These are phyloP conservation scores for Eulacestoma nigropectus DNA, from an alignment of 2,113 vertebrate species.

Conservation along the genomic window DNA sequence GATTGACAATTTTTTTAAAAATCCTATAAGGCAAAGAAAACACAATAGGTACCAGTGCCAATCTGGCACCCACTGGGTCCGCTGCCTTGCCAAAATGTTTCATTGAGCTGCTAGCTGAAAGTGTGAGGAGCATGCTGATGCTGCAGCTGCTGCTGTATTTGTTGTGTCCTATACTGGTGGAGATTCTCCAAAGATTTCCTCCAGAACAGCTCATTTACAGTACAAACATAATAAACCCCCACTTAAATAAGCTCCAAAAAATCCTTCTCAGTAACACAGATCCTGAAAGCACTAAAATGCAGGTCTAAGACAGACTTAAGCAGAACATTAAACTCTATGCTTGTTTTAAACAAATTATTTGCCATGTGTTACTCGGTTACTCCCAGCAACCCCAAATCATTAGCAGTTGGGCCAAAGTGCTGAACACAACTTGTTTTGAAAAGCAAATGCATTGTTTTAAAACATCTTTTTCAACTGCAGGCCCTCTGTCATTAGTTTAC, in stretches of 20 bases:
- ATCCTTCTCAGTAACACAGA: neutral
- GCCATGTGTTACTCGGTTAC: neutral
- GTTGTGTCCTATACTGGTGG: neutral
- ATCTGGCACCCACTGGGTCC: neutral
- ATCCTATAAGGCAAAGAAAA: neutral
- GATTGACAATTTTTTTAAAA: neutral
- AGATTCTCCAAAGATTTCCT: neutral
- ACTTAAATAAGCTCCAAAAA: neutral
- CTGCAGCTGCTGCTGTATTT: neutral
- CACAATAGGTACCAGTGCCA: neutral
- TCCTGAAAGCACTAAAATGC: neutral
- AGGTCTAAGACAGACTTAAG: neutral
- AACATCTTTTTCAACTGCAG: neutral
- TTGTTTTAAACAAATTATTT: neutral
- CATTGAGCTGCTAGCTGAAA: slow-evolving; percentile 32
- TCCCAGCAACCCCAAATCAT: neutral
- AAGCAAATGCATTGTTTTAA: neutral
- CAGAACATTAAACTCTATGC: neutral
- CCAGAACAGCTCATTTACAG: neutral
- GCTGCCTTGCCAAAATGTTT: slow-evolving; percentile 41
- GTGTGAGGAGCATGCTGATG: slow-evolving; percentile 49
- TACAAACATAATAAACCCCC: neutral
- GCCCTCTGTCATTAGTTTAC: neutral
- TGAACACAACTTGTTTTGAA: neutral
- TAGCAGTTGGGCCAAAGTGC: neutral